Evolutionary conservation across 1,140 invertebrate genomes (phyloP).

Genomic region (Antheraea mylitta): DNA sequence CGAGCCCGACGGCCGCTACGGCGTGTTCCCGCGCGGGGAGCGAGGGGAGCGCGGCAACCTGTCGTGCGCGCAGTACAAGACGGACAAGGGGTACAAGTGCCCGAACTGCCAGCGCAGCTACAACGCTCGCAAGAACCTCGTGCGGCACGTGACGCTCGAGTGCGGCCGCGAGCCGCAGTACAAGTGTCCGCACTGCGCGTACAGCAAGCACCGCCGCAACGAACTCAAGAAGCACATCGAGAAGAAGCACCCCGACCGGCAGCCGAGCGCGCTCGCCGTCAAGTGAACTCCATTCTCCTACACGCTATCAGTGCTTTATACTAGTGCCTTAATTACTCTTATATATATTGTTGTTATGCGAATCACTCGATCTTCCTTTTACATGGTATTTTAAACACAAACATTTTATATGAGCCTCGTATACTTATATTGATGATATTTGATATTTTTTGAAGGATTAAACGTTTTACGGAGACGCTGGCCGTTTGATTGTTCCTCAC

Average conservation of each 20-base stretch:
- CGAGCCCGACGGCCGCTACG: no score
- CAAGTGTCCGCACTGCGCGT: slow-evolving; percentile 81
- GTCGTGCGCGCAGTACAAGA: slow-evolving; percentile 70
- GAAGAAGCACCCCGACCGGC: slow-evolving; percentile 70
- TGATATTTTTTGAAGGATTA: slow-evolving; percentile 70
- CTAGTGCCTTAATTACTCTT: slow-evolving; percentile 39
- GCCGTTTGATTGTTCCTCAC: slow-evolving; percentile 49
- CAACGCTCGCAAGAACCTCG: slow-evolving; percentile 81
- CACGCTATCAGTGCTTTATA: slow-evolving; percentile 42
- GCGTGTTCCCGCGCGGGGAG: slow-evolving; percentile 44
- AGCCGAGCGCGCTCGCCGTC: slow-evolving; percentile 18
- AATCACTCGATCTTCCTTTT: slow-evolving; percentile 55
- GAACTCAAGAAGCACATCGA: slow-evolving; percentile 80
- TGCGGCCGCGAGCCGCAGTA: slow-evolving; percentile 84
- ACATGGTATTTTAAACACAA: slow-evolving; percentile 49
- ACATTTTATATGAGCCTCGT: slow-evolving; percentile 66
- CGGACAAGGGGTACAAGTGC: slow-evolving; percentile 69
- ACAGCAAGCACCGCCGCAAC: slow-evolving; percentile 75
- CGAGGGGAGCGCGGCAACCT: slow-evolving; percentile 26
- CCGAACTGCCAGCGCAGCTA: slow-evolving; percentile 80
- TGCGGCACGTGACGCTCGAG: slow-evolving; percentile 83
- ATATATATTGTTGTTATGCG: neutral
- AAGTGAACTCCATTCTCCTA: slow-evolving; percentile 25
- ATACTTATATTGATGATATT: slow-evolving; percentile 62
- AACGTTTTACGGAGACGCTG: slow-evolving; percentile 45